Percentiles rank a stretch among this genome's conserved stretches.
Evolutionary conservation across 2,888 invertebrate genomes (phyloP).

Genomic region (Zygothrica quintamaculata): DNA sequence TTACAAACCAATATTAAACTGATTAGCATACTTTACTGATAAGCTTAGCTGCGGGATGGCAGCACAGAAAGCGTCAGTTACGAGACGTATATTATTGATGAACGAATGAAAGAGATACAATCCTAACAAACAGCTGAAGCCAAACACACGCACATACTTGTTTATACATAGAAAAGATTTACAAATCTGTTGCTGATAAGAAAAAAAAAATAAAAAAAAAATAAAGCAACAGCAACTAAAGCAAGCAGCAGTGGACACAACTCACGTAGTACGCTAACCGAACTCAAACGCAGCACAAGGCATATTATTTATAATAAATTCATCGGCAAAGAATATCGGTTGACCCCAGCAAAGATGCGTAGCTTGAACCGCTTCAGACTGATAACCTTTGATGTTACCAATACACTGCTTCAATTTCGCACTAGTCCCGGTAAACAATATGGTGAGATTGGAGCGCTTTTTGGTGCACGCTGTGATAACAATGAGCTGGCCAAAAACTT

Average conservation of each 20-base stretch:
- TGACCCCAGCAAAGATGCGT: constrained; percentile 61
- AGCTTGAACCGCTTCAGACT: constrained; percentile 84
- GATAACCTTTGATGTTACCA: constrained; percentile 95
- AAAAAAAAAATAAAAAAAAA: constrained; percentile 21
- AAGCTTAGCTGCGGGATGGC: constrained; percentile 33
- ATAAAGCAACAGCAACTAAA: constrained; percentile 4
- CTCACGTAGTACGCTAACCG: constrained; percentile 63
- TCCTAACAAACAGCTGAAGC: constrained; percentile 15
- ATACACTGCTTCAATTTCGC: constrained; percentile 91
- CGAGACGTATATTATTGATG: constrained; percentile 28
- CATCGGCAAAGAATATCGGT: not conserved
- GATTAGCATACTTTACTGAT: constrained; percentile 42
- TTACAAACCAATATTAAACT: constrained; percentile 43
- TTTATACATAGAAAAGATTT: constrained; percentile 15
- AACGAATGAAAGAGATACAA: constrained; percentile 30
- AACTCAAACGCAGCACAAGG: constrained; percentile 46
- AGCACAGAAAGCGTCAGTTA: constrained; percentile 1
- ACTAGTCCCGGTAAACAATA: constrained; percentile 91
- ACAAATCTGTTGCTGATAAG: constrained; percentile 54
- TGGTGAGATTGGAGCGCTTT: constrained; percentile 88
- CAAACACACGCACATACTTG: constrained; percentile 12
- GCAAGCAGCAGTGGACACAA: constrained; percentile 17
- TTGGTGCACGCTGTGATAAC: constrained; percentile 88
- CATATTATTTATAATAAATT: too few relatives aligned
- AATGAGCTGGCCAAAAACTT: constrained; percentile 87